Conservation (phyloP, 2,888 invertebrate species). For the Calephelis perditalis region DNA sequence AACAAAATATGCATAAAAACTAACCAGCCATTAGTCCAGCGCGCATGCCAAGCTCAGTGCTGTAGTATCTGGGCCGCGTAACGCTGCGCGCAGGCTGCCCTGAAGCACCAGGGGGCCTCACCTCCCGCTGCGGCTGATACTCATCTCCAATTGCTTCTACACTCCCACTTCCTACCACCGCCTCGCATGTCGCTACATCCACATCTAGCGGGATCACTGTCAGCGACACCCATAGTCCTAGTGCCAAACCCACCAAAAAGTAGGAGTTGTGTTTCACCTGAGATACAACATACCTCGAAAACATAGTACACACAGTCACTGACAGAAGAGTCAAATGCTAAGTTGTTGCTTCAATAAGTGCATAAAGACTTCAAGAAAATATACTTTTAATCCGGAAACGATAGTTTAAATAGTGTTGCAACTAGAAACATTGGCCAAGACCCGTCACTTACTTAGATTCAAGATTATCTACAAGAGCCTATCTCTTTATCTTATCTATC, state of each 20-base stretch:
- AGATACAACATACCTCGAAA: constrained; percentile 64
- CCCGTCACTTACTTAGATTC: no score
- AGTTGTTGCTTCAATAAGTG: background rate
- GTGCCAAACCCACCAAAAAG: constrained; percentile 73
- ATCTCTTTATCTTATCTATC: no score
- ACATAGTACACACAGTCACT: constrained; percentile 38
- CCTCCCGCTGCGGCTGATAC: constrained; percentile 60
- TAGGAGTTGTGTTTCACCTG: constrained; percentile 77
- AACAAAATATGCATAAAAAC: background rate
- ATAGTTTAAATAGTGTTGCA: background rate
- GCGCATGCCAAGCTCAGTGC: constrained; percentile 95
- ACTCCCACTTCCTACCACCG: constrained; percentile 25
- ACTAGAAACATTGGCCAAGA: background rate
- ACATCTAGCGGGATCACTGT: constrained; percentile 68
- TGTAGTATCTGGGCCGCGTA: constrained; percentile 93
- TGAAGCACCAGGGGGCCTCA: constrained; percentile 43
- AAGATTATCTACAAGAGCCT: no score
- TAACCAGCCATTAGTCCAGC: constrained; percentile 87
- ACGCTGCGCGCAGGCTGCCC: constrained; percentile 65
- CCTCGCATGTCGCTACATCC: constrained; percentile 36
- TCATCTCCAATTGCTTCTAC: constrained; percentile 42
- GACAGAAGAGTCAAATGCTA: background rate
- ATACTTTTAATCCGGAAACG: background rate
- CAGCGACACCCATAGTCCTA: constrained; percentile 77
- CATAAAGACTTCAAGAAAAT: background rate